Percentiles rank a stretch among this genome's conserved stretches.
Evolutionary conservation across 2,797 vertebrate species (phyloP).

Genomic region (Craterocephalus amniculus): DNA sequence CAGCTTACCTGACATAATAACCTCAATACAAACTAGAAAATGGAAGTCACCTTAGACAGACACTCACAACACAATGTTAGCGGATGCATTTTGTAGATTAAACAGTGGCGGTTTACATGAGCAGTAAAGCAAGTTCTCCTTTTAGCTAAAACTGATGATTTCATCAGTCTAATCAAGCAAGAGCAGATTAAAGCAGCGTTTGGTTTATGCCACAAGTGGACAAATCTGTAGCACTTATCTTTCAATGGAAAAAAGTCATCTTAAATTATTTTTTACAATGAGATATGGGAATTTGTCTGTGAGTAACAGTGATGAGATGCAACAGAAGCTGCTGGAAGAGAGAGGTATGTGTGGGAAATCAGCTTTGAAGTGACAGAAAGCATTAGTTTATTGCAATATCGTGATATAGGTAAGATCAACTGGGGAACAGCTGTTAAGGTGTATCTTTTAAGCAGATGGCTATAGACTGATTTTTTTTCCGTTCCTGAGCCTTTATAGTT

Average conservation of each 20-base stretch:
- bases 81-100: conserved; percentile 19
- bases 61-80: conserved; percentile 34
- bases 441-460: background rate
- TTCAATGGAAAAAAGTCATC: background rate
- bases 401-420: background rate
- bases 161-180: conserved; percentile 14
- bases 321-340: background rate
- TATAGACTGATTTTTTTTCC: background rate
- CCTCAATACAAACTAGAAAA: conserved; percentile 50
- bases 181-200: background rate
- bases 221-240: background rate
- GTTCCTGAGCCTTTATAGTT: background rate
- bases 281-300: background rate
- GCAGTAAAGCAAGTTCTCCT: conserved; percentile 10
- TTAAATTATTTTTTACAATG: background rate
- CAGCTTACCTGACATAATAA: conserved; percentile 44
- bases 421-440: background rate
- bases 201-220: conserved; percentile 3
- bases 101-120: conserved; percentile 21
- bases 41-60: conserved; percentile 57
- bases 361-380: background rate
- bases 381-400: background rate
- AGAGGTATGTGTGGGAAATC: background rate
- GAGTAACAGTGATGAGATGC: background rate
- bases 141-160: background rate